These are phyloP conservation scores for Adela reaumurella DNA, from an alignment of 2,888 invertebrate genomes.

Conservation along the genomic window DNA sequence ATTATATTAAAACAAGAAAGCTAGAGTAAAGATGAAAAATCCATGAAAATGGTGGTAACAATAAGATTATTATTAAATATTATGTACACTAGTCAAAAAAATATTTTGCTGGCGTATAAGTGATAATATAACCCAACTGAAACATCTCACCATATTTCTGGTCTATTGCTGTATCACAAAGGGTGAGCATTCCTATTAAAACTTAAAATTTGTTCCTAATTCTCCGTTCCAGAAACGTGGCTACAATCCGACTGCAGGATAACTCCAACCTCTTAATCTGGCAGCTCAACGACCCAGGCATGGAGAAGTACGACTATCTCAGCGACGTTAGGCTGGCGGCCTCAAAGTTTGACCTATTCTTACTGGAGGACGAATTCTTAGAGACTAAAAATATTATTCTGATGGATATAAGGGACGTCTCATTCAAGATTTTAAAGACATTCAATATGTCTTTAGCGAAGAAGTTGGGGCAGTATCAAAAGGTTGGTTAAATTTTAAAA, in stretches of 20 bases:
- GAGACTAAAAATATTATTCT: slow-evolving; percentile 30
- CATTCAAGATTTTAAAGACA: slow-evolving; percentile 46
- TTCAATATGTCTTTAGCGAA: slow-evolving; percentile 64
- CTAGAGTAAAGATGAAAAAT: no score
- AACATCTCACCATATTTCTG: no score
- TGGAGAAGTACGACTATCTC: slow-evolving; percentile 34
- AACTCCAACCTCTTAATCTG: slow-evolving; percentile 35
- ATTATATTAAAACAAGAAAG: no score
- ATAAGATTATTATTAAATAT: no score
- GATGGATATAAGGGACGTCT: slow-evolving; percentile 35
- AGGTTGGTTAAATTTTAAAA: no score
- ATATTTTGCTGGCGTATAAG: no score
- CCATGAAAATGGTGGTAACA: no score
- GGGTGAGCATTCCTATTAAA: no score
- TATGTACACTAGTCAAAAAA: no score
- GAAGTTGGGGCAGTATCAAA: slow-evolving; percentile 60
- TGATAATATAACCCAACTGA: no score
- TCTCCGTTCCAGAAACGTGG: slow-evolving; percentile 28
- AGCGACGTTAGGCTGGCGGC: slow-evolving; percentile 32
- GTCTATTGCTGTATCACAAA: no score
- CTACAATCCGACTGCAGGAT: slow-evolving; percentile 22
- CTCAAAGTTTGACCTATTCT: slow-evolving; percentile 28
- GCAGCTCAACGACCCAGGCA: slow-evolving; percentile 42
- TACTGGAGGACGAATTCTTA: slow-evolving; percentile 21
- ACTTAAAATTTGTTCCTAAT: no score